These are phyloP conservation scores for Platycnemis pennipes DNA, from an alignment of 2,888 invertebrate species.

Conservation along the genomic window DNA sequence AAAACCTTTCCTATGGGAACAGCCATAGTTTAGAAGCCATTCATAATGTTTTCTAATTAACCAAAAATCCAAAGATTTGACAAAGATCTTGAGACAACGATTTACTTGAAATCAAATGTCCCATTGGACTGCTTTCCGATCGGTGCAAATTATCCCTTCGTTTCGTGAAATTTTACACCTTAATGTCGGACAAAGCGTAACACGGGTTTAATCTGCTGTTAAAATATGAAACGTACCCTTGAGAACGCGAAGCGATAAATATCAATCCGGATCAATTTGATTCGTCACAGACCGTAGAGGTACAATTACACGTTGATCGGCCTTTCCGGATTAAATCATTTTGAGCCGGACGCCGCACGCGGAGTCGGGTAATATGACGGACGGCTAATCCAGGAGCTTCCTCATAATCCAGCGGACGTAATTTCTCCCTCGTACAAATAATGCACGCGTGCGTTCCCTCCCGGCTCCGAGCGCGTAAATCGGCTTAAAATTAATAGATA, in stretches of 20 bases:
- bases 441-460: neutral
- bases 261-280: neutral
- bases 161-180: neutral
- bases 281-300: neutral
- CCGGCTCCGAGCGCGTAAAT: neutral
- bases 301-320: neutral
- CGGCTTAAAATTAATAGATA: constrained; percentile 31
- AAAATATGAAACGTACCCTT: neutral
- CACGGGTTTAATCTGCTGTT: neutral
- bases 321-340: constrained; percentile 6
- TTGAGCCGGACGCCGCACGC: neutral
- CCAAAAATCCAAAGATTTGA: too few species aligned
- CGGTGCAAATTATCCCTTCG: neutral
- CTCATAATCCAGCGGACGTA: neutral
- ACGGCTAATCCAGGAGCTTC: neutral
- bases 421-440: neutral
- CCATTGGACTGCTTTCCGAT: neutral
- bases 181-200: neutral
- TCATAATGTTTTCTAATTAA: too few species aligned
- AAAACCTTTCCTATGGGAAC: too few species aligned
- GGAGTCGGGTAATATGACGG: neutral
- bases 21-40: too few species aligned
- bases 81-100: too few species aligned
- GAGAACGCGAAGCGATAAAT: neutral
- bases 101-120: too few species aligned